Evolutionary conservation across 2,113 vertebrate genomes (phyloP), one percentile per base, ranked within the genome.

Genomic region (Spea bombifrons): DNA sequence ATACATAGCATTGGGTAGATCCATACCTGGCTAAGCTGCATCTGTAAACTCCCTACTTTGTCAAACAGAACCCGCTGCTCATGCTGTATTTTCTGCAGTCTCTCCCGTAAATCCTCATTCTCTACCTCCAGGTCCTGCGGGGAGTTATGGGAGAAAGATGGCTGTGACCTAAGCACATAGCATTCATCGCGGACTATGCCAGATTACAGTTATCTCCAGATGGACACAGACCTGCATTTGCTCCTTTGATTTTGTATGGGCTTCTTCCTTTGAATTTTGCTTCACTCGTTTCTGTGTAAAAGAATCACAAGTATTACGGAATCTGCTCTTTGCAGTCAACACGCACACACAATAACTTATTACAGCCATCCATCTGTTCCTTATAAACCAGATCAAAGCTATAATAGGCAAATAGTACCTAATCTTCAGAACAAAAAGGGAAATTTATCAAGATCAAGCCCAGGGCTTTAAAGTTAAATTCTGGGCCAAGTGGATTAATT

Each of bases 11-110:
- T 52, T 10, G 9, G 6, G 9, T 15, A 61, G 64, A 16, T 47
- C 53, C 6, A n/a, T 17, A 98, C 97, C 96, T 98, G 94, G 52
- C 86, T 91, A 71, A 98, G 86, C 15, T 98, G 96, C 8, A 96
- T 89, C 52, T 98, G 96, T 0, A 99, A 86, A 46, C 89, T 86
- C 69, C 88, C 94, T 79, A 98, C 93, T 75, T 93, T 92, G 72
- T 97, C 96, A 49, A 95, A 44, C 70, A 99, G 87, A 50, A 88
- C 82, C 83, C 92, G 91, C 71, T 98, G 95, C 76, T 98, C 97
- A 83, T 95, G 94, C 8, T 97, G 93, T 68, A 88, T 92, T 71
- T 94, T 95, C 67, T 90, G 92, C 84, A 98, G 75, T 4, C 84
- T 90, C 30, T 93, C 94, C 84, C 94, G 95, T 74, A 98, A 86